Evolutionary conservation across 2,888 invertebrate species (phyloP), one percentile per base, ranked within the genome.

Genomic region (Megamerina dolium): DNA sequence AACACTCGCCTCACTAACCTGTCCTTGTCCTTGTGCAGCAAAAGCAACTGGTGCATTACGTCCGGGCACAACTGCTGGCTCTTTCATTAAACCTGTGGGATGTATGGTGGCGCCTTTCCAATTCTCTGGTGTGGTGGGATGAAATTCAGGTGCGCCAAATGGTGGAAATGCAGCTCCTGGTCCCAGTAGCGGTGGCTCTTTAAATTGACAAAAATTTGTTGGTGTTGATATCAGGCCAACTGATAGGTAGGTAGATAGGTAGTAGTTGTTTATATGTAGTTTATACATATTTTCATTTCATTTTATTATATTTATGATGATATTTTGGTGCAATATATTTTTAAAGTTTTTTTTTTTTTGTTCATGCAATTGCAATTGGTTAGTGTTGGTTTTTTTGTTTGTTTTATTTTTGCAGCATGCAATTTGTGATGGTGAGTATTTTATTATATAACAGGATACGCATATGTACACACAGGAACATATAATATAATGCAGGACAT

Each of bases 81-180:
- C 79, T 64, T 79, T 80, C 75, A 79, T 77, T 69, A 80, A 73
- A 4, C 78, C 78, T 14, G 78, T 64, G 49, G 66, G 62, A 60
- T 70, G 70, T 48, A 69, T 66, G 39, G 66, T 60, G 49, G 69
- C 61, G 26, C 66, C 65, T 56, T 72, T 72, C 72, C 72, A 72
- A 53, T 63, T 69, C 23, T 70, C 72, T 36, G 67, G 67, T 50
- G 69, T 65, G 58, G 67, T 64, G 58, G 67, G 62, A 63, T 71
- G 70, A 53, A 67, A 72, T 57, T 72, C 72, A 49, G 66, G 66
- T 56, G 70, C 66, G 45, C 70, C 68, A 57, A 70, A 71, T 56
- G 64, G 63, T 55, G 69, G 65, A 52, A 70, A 68, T 46, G 64
- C 66, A 52, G 70, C 62, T 46, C 71, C 70, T 50, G 72, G 69